Evolutionary conservation across 1,140 invertebrate species (phyloP), one percentile per base, ranked within the genome.

Genomic region (Drosophila sproati): DNA sequence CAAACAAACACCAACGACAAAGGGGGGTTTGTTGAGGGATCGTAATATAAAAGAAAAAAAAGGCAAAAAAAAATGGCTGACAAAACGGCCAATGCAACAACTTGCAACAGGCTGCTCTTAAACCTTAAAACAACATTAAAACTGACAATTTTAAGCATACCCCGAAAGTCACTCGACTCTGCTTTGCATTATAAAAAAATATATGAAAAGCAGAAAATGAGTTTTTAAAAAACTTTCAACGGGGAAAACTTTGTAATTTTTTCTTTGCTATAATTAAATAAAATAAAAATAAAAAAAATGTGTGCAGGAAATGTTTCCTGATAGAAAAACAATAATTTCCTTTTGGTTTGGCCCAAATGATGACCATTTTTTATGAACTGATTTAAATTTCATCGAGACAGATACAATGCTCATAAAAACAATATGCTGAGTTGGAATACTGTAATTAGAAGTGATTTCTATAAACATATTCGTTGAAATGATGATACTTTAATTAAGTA

Each of bases 371-470:
- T 20, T 20, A 20, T 20, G 20, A 20, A 20, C 20, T 20, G 20
- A 20, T 20, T 20, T 20, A 20, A 20, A 1, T 20, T 20, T 20
- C 20, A 20, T 20, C 8, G 48, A 29, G 47, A 29, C 29, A 48
- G 47, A 20, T 20, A 20, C 20, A 20, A 20, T 20, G 20, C 20
- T 20, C 20, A 20, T 20, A 20, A 20, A 20, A 20, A 20, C 7
- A 7, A 39, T 39, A 8, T 3, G 10, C n/a, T 51, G 4, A 6
- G 10, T 34, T 32, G 1, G 5, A 55, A 37, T 32, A 10, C 34
- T 37, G 8, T 41, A 28, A 62, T 70, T 63, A 70, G 7, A 8
- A 45, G 37, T 31, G 20, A 37, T 52, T 62, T 4, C 20, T 10
- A 3, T 62, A 52, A 68, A 41, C 29, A n/a, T 32, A 31, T 39